These are phyloP conservation scores for Drosophila melanosoma DNA, from an alignment of 2,888 invertebrate species.

Conservation along the genomic window DNA sequence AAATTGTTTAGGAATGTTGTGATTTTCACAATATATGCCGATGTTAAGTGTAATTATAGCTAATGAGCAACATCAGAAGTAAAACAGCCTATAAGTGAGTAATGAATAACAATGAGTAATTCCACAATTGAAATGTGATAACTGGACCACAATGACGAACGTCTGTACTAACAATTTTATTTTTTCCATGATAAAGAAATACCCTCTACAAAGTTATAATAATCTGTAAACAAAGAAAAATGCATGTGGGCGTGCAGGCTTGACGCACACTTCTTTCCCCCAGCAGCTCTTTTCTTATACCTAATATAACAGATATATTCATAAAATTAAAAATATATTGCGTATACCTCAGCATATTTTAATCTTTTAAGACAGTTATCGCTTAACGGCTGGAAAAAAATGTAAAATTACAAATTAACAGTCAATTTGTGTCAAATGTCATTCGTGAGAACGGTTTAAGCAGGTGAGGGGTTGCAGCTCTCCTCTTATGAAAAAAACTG, in stretches of 20 bases:
- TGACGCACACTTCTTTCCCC: too few relatives aligned
- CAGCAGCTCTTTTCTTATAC: too few relatives aligned
- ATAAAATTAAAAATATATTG: not conserved
- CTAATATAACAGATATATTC: not conserved
- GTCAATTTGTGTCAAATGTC: too few relatives aligned
- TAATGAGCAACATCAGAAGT: slow-evolving; percentile 51
- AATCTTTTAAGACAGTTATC: not conserved
- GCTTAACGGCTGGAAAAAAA: not conserved
- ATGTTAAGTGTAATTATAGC: slow-evolving; percentile 51
- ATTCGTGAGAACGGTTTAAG: too few relatives aligned
- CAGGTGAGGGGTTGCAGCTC: not conserved
- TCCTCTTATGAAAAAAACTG: not conserved
- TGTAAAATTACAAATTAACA: not conserved
- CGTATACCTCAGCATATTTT: not conserved
- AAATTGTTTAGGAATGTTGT: slow-evolving; percentile 24
- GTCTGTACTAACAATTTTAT: not conserved
- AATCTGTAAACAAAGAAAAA: not conserved
- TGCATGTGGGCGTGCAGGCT: not conserved
- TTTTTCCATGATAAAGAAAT: not conserved
- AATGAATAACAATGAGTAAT: slow-evolving; percentile 56
- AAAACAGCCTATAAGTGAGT: slow-evolving; percentile 11
- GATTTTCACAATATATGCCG: slow-evolving; percentile 49
- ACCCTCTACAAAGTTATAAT: not conserved
- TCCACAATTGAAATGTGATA: slow-evolving; percentile 7
- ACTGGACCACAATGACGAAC: slow-evolving; percentile 15